These are phyloP conservation scores for Chamaea fasciata DNA, from an alignment of 2,113 vertebrate genomes.

Conservation along the genomic window DNA sequence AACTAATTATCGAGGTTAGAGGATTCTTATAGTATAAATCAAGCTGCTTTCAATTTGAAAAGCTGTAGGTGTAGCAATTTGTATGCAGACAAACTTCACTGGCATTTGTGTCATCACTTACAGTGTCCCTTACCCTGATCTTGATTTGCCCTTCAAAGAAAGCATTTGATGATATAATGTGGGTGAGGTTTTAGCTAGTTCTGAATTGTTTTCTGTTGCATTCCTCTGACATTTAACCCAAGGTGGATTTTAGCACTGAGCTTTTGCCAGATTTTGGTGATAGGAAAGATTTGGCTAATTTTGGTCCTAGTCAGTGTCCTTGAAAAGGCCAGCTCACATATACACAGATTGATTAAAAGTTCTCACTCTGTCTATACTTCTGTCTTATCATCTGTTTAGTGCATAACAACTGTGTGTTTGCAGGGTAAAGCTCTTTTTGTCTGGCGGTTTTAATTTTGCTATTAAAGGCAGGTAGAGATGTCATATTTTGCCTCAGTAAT, in stretches of 20 bases:
- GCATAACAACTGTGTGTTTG: background rate
- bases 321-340: background rate
- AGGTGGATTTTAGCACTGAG: background rate
- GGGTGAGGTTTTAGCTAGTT: background rate
- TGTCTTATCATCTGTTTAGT: background rate
- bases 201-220: background rate
- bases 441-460: background rate
- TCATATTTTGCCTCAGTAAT: background rate
- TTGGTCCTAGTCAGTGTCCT: background rate
- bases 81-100: background rate
- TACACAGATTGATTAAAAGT: background rate
- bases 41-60: background rate
- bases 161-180: background rate
- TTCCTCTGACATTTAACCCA: background rate
- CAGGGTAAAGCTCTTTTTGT: background rate
- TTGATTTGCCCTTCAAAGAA: background rate
- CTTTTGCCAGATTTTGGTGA: background rate
- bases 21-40: background rate
- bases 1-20: constrained; percentile 83
- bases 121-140: background rate
- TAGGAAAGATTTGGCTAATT: background rate
- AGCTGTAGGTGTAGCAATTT: background rate
- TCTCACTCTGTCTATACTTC: background rate
- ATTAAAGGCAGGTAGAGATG: background rate
- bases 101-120: background rate